Conservation (phyloP, 2,888 invertebrate genomes). For the Clivina fossor region DNA sequence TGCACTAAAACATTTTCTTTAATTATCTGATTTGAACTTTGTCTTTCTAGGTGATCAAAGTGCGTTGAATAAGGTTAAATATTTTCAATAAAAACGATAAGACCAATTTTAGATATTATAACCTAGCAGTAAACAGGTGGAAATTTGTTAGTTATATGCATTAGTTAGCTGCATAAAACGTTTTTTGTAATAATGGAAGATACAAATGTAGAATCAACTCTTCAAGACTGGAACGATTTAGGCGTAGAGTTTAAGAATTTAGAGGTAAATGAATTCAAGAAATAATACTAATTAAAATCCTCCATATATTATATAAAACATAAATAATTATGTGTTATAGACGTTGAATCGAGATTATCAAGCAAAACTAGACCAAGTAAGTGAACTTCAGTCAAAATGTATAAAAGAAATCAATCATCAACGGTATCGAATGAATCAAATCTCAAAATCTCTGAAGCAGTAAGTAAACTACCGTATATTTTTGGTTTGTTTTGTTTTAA, state of each 20-base stretch:
- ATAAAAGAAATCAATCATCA: slow-evolving; percentile 88
- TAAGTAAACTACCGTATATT: slow-evolving; percentile 56
- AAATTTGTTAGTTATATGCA: slow-evolving; percentile 4
- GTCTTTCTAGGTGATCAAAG: slow-evolving; percentile 2
- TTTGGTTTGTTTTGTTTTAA: no score
- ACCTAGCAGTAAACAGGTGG: slow-evolving; percentile 21
- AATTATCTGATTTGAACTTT: slow-evolving; percentile 10
- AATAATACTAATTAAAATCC: slow-evolving; percentile 19
- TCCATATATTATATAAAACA: no score
- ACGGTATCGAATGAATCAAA: slow-evolving; percentile 83
- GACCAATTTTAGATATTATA: slow-evolving; percentile 1
- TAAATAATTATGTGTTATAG: no score
- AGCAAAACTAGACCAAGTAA: slow-evolving; percentile 81
- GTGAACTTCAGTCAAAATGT: slow-evolving; percentile 82
- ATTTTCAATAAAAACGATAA: slow-evolving; percentile 10
- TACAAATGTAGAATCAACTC: slow-evolving; percentile 59
- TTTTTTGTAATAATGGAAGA: slow-evolving; percentile 56
- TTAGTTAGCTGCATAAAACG: slow-evolving; percentile 11
- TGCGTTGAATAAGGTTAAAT: slow-evolving; percentile 4
- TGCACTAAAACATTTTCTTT: neutral
- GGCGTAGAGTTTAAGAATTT: slow-evolving; percentile 75
- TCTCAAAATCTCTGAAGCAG: slow-evolving; percentile 77
- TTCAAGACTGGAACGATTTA: slow-evolving; percentile 81
- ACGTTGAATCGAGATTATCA: slow-evolving; percentile 79
- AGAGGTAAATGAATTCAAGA: slow-evolving; percentile 63